These are phyloP conservation scores for Chelonia mydas DNA, from an alignment of 2,797 vertebrate genomes.

Conservation along the genomic window DNA sequence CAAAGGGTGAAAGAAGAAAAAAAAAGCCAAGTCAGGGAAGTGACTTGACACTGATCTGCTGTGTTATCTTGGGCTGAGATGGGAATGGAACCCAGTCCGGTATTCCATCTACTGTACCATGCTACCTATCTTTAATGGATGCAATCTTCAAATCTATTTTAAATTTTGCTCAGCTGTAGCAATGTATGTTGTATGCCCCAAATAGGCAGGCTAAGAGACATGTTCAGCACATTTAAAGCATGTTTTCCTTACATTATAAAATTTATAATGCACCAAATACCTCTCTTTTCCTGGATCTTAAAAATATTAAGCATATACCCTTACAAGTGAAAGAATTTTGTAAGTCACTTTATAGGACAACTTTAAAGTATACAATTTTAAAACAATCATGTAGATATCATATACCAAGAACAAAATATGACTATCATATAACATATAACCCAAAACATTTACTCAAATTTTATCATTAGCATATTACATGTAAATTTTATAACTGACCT, in stretches of 20 bases:
- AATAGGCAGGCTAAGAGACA: background rate
- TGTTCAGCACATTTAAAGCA: background rate
- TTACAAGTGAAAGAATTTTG: background rate
- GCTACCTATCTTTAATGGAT: background rate
- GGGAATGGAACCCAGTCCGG: fast-evolving
- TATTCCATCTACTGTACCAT: background rate
- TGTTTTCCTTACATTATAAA: background rate
- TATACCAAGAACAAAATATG: background rate
- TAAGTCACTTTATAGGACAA: background rate
- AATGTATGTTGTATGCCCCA: background rate
- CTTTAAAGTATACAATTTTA: background rate
- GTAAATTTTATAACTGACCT: background rate
- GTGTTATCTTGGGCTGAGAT: background rate
- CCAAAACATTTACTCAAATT: background rate
- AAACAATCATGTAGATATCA: background rate
- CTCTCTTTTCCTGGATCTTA: background rate
- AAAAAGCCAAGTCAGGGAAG: background rate
- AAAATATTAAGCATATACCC: background rate
- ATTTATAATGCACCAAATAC: fast-evolving
- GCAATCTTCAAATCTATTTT: background rate
- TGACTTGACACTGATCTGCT: background rate
- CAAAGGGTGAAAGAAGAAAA: background rate
- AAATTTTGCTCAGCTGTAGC: background rate
- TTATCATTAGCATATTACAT: background rate
- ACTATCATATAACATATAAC: background rate